Conservation (phyloP, 1,140 invertebrate species). For the Monochamus saltuarius region DNA sequence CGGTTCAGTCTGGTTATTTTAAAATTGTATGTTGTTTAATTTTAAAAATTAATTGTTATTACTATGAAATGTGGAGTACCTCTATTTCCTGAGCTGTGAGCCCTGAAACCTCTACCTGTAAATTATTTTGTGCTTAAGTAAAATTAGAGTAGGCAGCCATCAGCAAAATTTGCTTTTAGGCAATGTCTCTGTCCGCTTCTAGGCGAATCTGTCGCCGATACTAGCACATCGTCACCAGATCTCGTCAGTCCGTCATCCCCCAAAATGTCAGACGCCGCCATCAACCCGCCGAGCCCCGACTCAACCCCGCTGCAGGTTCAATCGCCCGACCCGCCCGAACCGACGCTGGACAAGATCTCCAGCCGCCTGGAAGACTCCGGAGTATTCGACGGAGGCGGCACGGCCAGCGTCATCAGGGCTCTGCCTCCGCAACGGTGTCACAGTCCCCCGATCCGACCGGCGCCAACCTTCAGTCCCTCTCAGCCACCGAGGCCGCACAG, state of each 20-base stretch:
- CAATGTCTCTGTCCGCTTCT: slow-evolving; percentile 52
- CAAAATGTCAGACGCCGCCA: slow-evolving; percentile 60
- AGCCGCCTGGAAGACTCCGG: slow-evolving; percentile 43
- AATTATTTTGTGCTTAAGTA: slow-evolving; percentile 6
- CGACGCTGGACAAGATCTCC: slow-evolving; percentile 40
- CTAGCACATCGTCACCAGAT: slow-evolving; percentile 84
- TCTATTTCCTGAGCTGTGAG: too few relatives aligned
- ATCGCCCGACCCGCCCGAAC: slow-evolving; percentile 32
- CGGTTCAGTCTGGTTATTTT: too few relatives aligned
- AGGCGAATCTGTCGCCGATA: slow-evolving; percentile 87
- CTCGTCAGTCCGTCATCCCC: slow-evolving; percentile 74
- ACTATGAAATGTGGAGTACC: too few relatives aligned
- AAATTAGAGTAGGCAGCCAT: slow-evolving; percentile 47
- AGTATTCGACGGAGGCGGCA: slow-evolving; percentile 46
- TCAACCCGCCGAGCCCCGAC: slow-evolving; percentile 46
- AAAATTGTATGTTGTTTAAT: too few relatives aligned
- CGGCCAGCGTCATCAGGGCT: slow-evolving; percentile 42
- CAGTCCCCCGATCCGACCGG: slow-evolving; percentile 45
- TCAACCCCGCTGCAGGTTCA: slow-evolving; percentile 40
- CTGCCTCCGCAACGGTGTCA: slow-evolving; percentile 41
- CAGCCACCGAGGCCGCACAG: slow-evolving; percentile 51
- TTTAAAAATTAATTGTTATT: too few relatives aligned
- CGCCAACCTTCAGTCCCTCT: slow-evolving; percentile 43
- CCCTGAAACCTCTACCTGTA: too few relatives aligned
- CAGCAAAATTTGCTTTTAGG: slow-evolving; percentile 48